Conservation (phyloP, 2,888 invertebrate genomes). For the Phengaris arion region DNA sequence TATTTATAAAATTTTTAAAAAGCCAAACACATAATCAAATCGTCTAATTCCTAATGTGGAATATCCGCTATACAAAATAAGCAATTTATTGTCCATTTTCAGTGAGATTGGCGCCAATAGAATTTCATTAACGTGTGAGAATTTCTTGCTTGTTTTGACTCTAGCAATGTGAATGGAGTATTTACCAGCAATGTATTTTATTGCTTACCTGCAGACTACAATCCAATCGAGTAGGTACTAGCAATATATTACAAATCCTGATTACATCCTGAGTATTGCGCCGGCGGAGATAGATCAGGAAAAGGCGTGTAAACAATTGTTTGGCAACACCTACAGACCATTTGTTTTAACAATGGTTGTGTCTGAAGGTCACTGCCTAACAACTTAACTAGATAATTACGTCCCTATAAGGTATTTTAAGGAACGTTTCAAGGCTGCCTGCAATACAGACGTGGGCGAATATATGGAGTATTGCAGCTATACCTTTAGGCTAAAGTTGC, state of each 20-base stretch:
- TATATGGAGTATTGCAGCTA: background rate
- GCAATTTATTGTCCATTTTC: background rate
- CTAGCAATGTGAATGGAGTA: background rate
- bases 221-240: background rate
- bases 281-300: conserved; percentile 62
- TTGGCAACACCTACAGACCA: conserved; percentile 61
- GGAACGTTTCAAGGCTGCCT: background rate
- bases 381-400: conserved; percentile 2
- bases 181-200: background rate
- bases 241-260: conserved; percentile 17
- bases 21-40: background rate
- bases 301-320: conserved; percentile 58
- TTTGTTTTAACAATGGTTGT: conserved; percentile 67
- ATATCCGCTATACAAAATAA: background rate
- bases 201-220: too few relatives aligned
- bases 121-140: background rate
- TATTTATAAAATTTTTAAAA: too few relatives aligned
- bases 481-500: background rate
- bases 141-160: background rate
- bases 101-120: background rate
- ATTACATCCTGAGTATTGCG: conserved; percentile 5
- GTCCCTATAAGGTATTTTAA: conserved; percentile 22
- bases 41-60: background rate
- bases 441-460: background rate
- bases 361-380: conserved; percentile 60